Conservation (phyloP, 2,113 vertebrate genomes). For the Salvelinus sp. region DNA sequence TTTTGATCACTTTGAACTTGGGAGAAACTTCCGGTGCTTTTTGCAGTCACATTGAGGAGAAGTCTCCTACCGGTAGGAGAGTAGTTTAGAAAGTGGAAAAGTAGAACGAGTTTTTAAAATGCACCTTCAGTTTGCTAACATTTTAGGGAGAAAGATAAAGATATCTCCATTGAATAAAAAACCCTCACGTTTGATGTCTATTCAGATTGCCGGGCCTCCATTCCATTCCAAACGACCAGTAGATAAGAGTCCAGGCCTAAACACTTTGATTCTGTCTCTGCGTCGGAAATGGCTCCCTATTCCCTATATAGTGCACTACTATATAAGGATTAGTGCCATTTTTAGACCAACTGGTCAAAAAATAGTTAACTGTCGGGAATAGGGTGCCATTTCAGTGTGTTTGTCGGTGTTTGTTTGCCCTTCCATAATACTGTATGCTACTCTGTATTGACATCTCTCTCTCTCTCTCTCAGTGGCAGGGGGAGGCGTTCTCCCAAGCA, state of each 20-base stretch:
- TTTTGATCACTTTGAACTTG: neutral
- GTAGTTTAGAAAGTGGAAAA: neutral
- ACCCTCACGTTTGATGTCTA: too few relatives aligned
- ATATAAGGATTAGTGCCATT: too few relatives aligned
- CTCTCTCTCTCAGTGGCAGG: slow-evolving; percentile 72
- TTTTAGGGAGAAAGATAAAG: neutral
- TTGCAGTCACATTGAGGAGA: neutral
- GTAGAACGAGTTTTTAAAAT: neutral
- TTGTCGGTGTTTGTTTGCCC: neutral
- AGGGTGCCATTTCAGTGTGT: neutral
- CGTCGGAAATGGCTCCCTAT: too few relatives aligned
- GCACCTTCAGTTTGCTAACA: neutral
- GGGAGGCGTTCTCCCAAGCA: slow-evolving; percentile 91
- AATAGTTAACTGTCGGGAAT: too few relatives aligned
- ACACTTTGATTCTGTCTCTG: too few relatives aligned
- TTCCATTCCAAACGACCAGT: too few relatives aligned
- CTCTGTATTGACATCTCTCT: slow-evolving; percentile 1
- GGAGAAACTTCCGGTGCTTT: neutral
- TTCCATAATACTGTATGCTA: neutral
- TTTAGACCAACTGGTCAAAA: too few relatives aligned
- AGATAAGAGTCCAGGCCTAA: too few relatives aligned
- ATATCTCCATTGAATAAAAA: too few relatives aligned
- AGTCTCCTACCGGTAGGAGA: neutral
- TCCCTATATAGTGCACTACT: too few relatives aligned
- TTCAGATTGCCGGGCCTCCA: too few relatives aligned